Evolutionary conservation across 2,888 invertebrate genomes (phyloP).

Genomic region (Slavum lentiscoides): DNA sequence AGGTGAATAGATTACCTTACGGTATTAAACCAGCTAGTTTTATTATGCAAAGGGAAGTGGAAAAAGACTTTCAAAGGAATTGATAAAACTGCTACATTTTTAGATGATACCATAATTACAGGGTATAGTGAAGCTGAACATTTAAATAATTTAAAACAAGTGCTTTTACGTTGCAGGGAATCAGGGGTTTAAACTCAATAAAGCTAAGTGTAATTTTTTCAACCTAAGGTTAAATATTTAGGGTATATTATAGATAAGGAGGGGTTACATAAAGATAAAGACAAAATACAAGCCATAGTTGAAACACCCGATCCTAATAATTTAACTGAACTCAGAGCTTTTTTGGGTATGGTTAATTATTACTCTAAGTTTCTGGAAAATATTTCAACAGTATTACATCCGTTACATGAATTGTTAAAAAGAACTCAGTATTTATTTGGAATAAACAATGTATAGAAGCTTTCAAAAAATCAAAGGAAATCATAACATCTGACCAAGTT

Average conservation of each 20-base stretch:
- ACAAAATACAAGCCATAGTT: constrained; percentile 58
- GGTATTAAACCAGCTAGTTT: constrained; percentile 55
- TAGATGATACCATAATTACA: constrained; percentile 56
- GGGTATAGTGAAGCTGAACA: constrained; percentile 56
- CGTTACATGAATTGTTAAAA: constrained; percentile 3
- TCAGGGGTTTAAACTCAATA: constrained; percentile 57
- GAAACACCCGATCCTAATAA: constrained; percentile 56
- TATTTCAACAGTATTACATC: background rate
- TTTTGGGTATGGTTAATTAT: constrained; percentile 59
- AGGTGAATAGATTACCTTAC: constrained; percentile 55
- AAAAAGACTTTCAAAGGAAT: constrained; percentile 46
- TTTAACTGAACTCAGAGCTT: constrained; percentile 56
- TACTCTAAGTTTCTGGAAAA: constrained; percentile 58
- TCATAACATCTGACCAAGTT: constrained; percentile 55
- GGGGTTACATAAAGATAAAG: constrained; percentile 58
- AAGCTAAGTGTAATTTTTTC: constrained; percentile 58
- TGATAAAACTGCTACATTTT: constrained; percentile 4
- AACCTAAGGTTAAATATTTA: constrained; percentile 56
- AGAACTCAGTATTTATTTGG: constrained; percentile 38
- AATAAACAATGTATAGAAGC: constrained; percentile 54
- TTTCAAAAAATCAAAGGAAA: constrained; percentile 55
- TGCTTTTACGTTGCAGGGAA: constrained; percentile 56
- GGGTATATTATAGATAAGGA: constrained; percentile 58
- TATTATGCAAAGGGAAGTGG: constrained; percentile 52
- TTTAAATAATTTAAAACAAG: constrained; percentile 56